These are phyloP conservation scores for Vandiemenella viatica DNA, from an alignment of 2,888 invertebrate species.

Conservation along the genomic window DNA sequence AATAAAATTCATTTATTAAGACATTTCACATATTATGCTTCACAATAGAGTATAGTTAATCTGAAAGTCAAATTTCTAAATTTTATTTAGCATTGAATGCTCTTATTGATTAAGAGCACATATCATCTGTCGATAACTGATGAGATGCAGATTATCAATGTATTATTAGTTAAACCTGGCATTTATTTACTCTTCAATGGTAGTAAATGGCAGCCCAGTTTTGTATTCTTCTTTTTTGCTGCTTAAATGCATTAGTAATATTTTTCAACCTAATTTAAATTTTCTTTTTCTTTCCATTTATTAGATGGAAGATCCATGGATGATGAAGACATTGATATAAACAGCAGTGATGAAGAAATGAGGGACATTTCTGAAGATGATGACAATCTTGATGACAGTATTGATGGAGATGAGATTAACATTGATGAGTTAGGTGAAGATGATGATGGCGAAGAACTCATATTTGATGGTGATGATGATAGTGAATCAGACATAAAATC, in stretches of 20 bases:
- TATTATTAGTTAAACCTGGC: too few relatives aligned
- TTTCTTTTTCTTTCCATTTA: constrained; percentile 10
- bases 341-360: constrained; percentile 19
- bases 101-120: too few relatives aligned
- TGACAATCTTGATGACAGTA: constrained; percentile 12
- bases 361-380: constrained; percentile 23
- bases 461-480: constrained; percentile 15
- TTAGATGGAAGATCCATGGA: constrained; percentile 19
- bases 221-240: too few relatives aligned
- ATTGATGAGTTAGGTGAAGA: constrained; percentile 25
- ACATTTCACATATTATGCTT: too few relatives aligned
- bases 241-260: constrained; percentile 24
- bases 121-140: too few relatives aligned
- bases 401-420: neutral
- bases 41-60: too few relatives aligned
- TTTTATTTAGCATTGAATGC: too few relatives aligned
- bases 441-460: constrained; percentile 25
- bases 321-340: constrained; percentile 24
- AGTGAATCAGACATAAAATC: constrained; percentile 12
- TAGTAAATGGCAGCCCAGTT: too few relatives aligned
- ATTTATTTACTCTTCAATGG: too few relatives aligned
- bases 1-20: too few relatives aligned
- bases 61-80: too few relatives aligned
- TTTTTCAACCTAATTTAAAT: constrained; percentile 31
- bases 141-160: too few relatives aligned